Evolutionary conservation across 2,888 invertebrate species (phyloP), one percentile per base, ranked within the genome.

Genomic region (Mechanitis mazaeus): DNA sequence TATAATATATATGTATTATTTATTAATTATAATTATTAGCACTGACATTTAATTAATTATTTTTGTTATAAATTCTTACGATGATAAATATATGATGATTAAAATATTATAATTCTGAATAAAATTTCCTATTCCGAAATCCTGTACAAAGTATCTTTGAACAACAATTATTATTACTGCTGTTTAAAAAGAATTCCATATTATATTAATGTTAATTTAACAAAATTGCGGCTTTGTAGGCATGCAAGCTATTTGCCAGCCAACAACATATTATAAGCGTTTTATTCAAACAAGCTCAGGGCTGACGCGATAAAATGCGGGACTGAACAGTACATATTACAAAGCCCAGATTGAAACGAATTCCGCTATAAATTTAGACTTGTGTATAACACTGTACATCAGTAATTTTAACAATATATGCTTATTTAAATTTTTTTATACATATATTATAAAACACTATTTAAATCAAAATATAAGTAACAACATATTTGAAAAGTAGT

Each of bases 161-260:
- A 35, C 35, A 35, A 35, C 3, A 4, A 5, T 35, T 35, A 35
- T 35, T 35, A 35, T 5, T 5, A 35, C 6, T 35, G 35, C 2
- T 35, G 35, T 5, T 6, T 20, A 20, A 20, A 20, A 20, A 20
- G 20, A 20, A 35, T 55, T 11, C 55, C 20, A 42, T 38, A 55
- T 62, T 66, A 73, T 71, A 71, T 72, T 69, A 68, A 64, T 73
- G 69, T 60, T 58, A 60, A 63, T 59, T 59, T 64, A 35, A 56
- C 31, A 55, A 2, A 56, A 46, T 7, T 50, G 57, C 38, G 50
- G 56, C 53, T 55, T 61, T 64, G 60, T 59, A 55, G 55, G 61
- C 47, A 42, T 64, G 60, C 54, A 59, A 59, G 60, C 57, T 60
- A 63, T 57, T 42, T 42, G 42, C 11, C 50, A 54, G 55, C 53